Evolutionary conservation across 2,888 invertebrate genomes (phyloP).

Genomic region (Onchidella celtica): DNA sequence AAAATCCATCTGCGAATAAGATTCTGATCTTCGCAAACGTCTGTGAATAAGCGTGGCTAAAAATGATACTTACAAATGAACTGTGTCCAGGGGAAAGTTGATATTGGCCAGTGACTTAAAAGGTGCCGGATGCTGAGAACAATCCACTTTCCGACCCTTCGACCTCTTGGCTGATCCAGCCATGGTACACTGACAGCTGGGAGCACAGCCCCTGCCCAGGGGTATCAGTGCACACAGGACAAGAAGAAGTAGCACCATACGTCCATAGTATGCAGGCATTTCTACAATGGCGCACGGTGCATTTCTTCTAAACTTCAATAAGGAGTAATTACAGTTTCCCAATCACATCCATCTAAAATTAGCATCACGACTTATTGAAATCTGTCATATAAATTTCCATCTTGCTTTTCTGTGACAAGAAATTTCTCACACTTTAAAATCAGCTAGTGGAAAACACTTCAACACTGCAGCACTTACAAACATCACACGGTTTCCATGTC

Average conservation of each 20-base stretch:
- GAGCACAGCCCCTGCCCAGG: conserved; percentile 31
- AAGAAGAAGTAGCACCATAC: conserved; percentile 14
- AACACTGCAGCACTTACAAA: no score
- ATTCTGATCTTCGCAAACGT: background rate
- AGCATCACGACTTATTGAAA: no score
- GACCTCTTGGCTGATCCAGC: conserved; percentile 50
- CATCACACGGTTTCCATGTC: no score
- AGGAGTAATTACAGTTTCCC: conserved; percentile 15
- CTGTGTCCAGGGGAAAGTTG: conserved; percentile 61
- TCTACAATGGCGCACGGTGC: conserved; percentile 32
- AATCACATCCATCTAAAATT: no score
- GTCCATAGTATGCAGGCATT: conserved; percentile 6
- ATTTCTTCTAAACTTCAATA: background rate
- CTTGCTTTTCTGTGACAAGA: no score
- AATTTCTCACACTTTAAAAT: no score
- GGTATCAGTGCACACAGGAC: background rate
- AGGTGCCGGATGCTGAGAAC: conserved; percentile 61
- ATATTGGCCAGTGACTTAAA: conserved; percentile 59
- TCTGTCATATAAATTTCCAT: no score
- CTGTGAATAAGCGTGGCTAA: background rate
- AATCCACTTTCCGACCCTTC: conserved; percentile 64
- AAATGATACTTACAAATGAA: conserved; percentile 64
- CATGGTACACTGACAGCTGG: conserved; percentile 55
- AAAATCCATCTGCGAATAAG: no score
- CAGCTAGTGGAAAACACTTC: no score